Conservation (phyloP, 1,140 invertebrate species). For the Asbolus verrucosus region DNA sequence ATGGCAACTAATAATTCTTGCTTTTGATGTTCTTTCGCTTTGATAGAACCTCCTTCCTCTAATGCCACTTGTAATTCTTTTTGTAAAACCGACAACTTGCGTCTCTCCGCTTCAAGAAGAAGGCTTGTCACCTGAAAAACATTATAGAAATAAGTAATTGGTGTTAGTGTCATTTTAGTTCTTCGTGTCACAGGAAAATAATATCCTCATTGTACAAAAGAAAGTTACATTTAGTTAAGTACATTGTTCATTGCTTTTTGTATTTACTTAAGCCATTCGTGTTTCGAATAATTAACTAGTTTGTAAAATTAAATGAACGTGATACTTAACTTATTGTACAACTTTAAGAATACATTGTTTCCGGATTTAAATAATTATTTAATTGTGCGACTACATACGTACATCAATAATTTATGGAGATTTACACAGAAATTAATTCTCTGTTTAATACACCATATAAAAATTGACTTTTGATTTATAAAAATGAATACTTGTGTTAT, state of each 20-base stretch:
- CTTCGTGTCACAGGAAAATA: constrained; percentile 27
- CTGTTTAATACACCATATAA: no score
- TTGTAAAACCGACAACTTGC: constrained; percentile 75
- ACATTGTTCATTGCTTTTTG: constrained; percentile 19
- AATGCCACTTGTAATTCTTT: constrained; percentile 74
- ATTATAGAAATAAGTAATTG: constrained; percentile 57
- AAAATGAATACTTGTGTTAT: no score
- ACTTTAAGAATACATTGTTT: no score
- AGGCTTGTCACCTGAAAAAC: constrained; percentile 79
- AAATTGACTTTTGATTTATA: no score
- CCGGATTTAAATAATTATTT: neutral
- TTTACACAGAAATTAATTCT: no score
- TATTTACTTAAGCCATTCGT: constrained; percentile 8
- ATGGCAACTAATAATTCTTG: constrained; percentile 76
- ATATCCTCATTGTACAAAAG: constrained; percentile 15
- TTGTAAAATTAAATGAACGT: constrained; percentile 11
- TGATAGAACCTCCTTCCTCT: constrained; percentile 74
- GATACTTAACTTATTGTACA: neutral
- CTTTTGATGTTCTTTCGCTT: constrained; percentile 77
- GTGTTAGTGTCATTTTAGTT: constrained; percentile 27
- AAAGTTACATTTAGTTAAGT: neutral
- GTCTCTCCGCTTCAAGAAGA: constrained; percentile 75
- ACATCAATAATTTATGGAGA: no score
- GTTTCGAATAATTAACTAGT: constrained; percentile 20
- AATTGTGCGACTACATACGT: no score